phyloP scores from a whole-genome alignment of 2,113 vertebrate species.

The Catharus fuscescens region DNA sequence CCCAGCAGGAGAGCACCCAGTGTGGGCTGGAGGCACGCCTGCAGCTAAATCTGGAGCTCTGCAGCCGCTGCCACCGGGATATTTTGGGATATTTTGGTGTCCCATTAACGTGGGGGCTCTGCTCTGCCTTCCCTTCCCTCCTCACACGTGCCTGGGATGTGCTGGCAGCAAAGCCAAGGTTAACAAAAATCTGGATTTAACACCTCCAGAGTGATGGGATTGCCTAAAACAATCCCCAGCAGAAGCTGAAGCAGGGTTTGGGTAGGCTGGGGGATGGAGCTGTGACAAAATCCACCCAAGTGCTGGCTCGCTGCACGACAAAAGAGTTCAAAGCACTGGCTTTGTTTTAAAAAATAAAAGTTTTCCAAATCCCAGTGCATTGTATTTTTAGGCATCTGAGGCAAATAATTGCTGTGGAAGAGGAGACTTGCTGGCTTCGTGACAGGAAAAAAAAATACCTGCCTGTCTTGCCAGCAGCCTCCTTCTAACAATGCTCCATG shows the following conservation, averaged over 20 bases:
- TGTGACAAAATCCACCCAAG: neutral
- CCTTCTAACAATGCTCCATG: neutral
- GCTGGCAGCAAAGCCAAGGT: neutral
- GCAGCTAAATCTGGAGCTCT: neutral
- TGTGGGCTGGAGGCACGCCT: neutral
- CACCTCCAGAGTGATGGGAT: neutral
- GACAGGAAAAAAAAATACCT: neutral
- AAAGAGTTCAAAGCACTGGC: neutral
- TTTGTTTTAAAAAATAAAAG: neutral
- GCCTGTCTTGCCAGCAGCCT: neutral
- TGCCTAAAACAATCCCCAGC: neutral
- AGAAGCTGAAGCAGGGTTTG: neutral
- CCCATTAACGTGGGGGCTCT: neutral
- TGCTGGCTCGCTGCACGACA: neutral
- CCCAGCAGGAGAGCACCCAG: neutral
- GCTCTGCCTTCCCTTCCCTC: neutral
- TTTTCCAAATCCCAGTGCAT: neutral
- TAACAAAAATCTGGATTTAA: neutral
- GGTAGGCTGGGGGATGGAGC: neutral
- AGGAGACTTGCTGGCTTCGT: neutral
- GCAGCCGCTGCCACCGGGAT: neutral
- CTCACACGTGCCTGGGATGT: accelerated
- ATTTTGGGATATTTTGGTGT: neutral
- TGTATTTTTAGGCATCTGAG: neutral
- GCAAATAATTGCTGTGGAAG: neutral